These are phyloP conservation scores for Procavia capensis DNA, from an alignment of 2,113 vertebrate genomes.

Conservation along the genomic window DNA sequence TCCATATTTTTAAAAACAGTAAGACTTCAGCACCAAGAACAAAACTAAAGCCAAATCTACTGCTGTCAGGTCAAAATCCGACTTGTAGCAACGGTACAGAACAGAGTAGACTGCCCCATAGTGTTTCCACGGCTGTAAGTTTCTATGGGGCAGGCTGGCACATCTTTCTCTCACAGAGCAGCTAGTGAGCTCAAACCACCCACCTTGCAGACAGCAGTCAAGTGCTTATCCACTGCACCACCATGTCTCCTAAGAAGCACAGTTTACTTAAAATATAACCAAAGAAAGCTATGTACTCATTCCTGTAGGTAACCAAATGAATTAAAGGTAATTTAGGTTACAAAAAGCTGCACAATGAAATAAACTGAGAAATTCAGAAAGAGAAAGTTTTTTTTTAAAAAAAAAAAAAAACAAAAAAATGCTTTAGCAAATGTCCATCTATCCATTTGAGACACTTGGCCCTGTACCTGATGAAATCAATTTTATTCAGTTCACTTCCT, in stretches of 20 bases:
- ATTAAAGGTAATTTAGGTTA: constrained; percentile 53
- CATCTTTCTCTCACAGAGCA: neutral
- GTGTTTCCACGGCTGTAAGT: no score
- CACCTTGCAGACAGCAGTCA: no score
- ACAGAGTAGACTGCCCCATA: no score
- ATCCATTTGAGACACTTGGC: neutral
- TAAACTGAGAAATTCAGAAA: constrained; percentile 42
- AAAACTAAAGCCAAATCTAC: no score
- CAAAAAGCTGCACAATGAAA: constrained; percentile 50
- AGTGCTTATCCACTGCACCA: no score
- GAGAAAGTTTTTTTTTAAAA: constrained; percentile 24
- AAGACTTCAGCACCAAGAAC: no score
- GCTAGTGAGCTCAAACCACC: no score
- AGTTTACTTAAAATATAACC: constrained; percentile 19
- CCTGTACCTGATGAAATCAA: neutral
- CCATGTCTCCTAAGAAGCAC: neutral
- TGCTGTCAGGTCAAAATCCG: no score
- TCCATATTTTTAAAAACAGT: neutral
- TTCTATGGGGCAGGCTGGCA: no score
- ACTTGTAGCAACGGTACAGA: no score
- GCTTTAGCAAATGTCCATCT: constrained; percentile 28
- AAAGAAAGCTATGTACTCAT: neutral
- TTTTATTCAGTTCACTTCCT: constrained; percentile 54
- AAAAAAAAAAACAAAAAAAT: constrained; percentile 6
- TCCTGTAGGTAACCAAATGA: neutral